phyloP scores from a whole-genome alignment of 53 echinoderm and acorn worm species.

The Stichopus horrens region DNA sequence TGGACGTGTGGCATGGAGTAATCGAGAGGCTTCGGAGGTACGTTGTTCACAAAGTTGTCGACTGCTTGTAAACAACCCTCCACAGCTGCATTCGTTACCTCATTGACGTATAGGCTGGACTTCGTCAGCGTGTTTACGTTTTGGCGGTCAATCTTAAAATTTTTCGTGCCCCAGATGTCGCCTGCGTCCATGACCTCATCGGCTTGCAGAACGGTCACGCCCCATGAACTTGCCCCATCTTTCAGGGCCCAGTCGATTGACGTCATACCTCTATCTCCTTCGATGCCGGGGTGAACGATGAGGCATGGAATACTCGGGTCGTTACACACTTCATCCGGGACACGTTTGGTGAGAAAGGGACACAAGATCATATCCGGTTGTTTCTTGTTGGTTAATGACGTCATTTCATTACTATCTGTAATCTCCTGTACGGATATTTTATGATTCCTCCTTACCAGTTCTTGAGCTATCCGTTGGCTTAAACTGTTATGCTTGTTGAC shows the following conservation, averaged over 20 bases:
- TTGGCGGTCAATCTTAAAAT: not conserved
- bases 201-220: slow-evolving; percentile 3
- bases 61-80: not conserved
- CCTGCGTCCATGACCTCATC: slow-evolving; percentile 2
- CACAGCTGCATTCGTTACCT: not conserved
- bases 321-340: slow-evolving; percentile 1
- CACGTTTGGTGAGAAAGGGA: slow-evolving; percentile 2
- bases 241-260: slow-evolving; percentile 18
- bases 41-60: not conserved
- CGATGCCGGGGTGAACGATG: slow-evolving; percentile 14
- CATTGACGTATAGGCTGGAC: slow-evolving; percentile 2
- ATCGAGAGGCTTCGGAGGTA: not conserved
- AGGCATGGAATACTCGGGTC: not conserved
- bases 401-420: not conserved
- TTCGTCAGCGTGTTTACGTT: slow-evolving; percentile 2
- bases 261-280: slow-evolving; percentile 15
- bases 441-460: not conserved
- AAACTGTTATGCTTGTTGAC: slow-evolving; percentile 11
- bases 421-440: not conserved
- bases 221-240: not conserved
- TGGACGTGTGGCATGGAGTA: slow-evolving; percentile 1
- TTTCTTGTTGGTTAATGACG: not conserved
- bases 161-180: slow-evolving; percentile 11
- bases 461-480: slow-evolving; percentile 18
- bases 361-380: slow-evolving; percentile 8